Evolutionary conservation across 2,888 invertebrate species (phyloP), one percentile per base, ranked within the genome.

Genomic region (Geophilus truncorum): DNA sequence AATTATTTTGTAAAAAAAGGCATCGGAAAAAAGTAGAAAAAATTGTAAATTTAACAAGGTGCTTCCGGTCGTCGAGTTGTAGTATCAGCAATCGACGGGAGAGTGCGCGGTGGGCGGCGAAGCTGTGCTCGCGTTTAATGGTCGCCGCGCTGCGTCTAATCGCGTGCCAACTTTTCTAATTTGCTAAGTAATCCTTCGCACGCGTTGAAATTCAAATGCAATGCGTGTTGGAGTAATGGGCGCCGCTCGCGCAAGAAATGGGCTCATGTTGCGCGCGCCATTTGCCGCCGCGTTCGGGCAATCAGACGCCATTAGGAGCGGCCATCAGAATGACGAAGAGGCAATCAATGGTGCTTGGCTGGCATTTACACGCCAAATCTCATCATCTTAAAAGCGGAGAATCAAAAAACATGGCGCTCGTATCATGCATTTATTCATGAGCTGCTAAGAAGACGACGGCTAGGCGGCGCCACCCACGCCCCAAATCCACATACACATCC

Each of bases 191-290:
- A 75, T 80, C 80, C 32, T 21, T 70, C 76, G 45, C 79, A 77
- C 82, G 76, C 80, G 81, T 81, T 62, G 82, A 82, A 82, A 82
- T 82, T 82, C 82, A 82, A 82, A 82, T 82, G 81, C 81, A 81
- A 82, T 82, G 81, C 82, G 80, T 81, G 62, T 81, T 81, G 62
- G 81, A 82, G 81, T 82, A 82, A 82, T 82, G 81, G 78, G 51
- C 51, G 80, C 81, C 77, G 76, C 80, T 81, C 76, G 32, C 75
- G 77, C 30, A 40, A 40, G 78, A 82, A 81, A 82, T 81, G 28
- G 81, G 62, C 76, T 34, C 79, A 80, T 76, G 80, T 80, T 80
- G 30, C 30, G 76, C 34, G 80, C 34, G 80, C 80, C 28, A 80
- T 80, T 80, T 80, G 32, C 80, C 70, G 75, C 80, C 75, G 34